Conservation (phyloP, 2,113 vertebrate species). For the Willisornis vidua region DNA sequence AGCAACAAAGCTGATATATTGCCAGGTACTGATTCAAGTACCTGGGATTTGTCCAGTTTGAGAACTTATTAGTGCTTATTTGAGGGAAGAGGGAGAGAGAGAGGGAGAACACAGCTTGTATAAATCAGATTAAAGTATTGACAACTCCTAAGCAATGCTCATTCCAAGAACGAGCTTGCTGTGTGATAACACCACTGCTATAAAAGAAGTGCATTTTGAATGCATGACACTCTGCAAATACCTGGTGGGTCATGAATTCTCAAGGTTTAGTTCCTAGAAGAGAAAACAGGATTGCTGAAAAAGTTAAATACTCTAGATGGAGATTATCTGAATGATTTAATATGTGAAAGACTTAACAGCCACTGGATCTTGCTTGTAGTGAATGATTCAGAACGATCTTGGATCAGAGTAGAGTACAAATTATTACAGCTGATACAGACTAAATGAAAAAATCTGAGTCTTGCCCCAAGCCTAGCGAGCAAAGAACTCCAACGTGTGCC, state of each 20-base stretch:
- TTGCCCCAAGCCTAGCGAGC: neutral
- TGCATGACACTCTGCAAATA: neutral
- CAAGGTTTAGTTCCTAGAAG: neutral
- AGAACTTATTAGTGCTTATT: conserved; percentile 31
- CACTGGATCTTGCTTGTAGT: neutral
- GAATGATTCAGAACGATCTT: neutral
- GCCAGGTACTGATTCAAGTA: conserved; percentile 5
- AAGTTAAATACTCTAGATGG: neutral
- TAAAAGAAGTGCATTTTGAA: conserved; percentile 33
- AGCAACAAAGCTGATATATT: conserved; percentile 12
- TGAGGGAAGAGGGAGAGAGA: neutral
- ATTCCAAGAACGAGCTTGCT: conserved; percentile 34
- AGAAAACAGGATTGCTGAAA: conserved; percentile 11
- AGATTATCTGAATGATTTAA: neutral
- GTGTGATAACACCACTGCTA: neutral
- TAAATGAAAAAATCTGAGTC: neutral
- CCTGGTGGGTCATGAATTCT: neutral
- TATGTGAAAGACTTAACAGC: neutral
- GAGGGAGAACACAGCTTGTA: neutral
- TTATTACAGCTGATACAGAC: neutral
- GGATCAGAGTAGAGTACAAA: neutral
- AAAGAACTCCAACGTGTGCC: neutral
- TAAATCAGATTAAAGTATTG: conserved; percentile 63
- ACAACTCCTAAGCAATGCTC: conserved; percentile 42
- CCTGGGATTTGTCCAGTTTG: conserved; percentile 29